Evolutionary conservation across 2,888 invertebrate genomes (phyloP), one percentile per base, ranked within the genome.

Genomic region (Geotrupes spiniger): DNA sequence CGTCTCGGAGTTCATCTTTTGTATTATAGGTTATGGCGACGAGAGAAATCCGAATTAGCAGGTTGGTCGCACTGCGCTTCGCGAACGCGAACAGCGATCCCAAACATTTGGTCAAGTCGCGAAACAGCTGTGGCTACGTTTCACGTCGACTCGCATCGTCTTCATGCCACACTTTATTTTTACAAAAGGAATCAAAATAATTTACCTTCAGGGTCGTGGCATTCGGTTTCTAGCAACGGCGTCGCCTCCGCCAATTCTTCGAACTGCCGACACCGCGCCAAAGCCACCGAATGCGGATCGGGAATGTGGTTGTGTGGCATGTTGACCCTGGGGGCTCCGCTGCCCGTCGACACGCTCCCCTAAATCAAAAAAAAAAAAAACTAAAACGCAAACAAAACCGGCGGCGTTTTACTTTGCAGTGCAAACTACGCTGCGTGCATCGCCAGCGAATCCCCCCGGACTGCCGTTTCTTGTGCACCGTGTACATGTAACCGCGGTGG

Each of bases 401-500:
- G 4, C 8, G 10, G 6, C 33, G 9, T 11, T 4, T 17, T 46
- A 75, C 75, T 52, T 71, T 74, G 54, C 76, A 76, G 38, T 72
- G 68, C 25, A 70, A 58, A 16, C 71, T 70, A 31, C 76, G 63
- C 29, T 72, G 68, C 0, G 75, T 74, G 58, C 76, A 76, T 29
- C 76, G 59, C 76, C 76, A 76, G 1, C 76, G 66, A 12, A 76
- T 73, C 10, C 69, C 72, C 8, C 68, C 69, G 1, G 70, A 69
- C 55, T 72, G 72, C 5, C 66, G 58, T 44, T 69, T 71, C 52
- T 75, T 75, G 52, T 76, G 75, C 39, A 76, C 65, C 0, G 75
- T 76, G 57, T 76, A 76, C 74, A 76, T 75, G 43, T 71, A 75
- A 4, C 75, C 74, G 6, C 64, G 64, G 52, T 75, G 70, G 42